phyloP scores from a whole-genome alignment of 2,113 vertebrate species.

The Pelmatolapia mariae region DNA sequence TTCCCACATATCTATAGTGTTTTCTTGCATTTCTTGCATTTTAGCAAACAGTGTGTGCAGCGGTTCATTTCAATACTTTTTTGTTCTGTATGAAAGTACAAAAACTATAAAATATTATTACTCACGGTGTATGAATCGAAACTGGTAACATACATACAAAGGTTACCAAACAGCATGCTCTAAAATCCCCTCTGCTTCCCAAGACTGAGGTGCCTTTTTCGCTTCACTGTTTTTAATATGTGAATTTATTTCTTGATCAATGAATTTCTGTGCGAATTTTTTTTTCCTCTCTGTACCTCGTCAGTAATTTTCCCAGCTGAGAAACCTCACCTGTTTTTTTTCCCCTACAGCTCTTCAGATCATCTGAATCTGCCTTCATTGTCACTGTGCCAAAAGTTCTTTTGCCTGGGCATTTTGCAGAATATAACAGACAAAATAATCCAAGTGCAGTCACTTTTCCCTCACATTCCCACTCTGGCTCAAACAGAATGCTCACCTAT shows the following conservation, averaged over 20 bases:
- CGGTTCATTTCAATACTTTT: background rate
- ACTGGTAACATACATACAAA: background rate
- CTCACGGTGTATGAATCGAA: background rate
- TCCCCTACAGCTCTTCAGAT: conserved; percentile 19
- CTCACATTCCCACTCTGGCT: conserved; percentile 4
- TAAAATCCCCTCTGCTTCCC: background rate
- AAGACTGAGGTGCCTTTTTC: background rate
- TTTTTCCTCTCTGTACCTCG: background rate
- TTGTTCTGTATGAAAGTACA: background rate
- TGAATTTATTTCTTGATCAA: background rate
- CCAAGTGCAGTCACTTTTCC: background rate
- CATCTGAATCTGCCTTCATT: background rate
- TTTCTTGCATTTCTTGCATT: background rate
- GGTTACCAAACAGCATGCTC: conserved; percentile 11
- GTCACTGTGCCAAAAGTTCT: conserved; percentile 29
- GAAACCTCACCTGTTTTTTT: conserved; percentile 34
- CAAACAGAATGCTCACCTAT: background rate
- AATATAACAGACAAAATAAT: background rate
- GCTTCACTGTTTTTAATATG: background rate
- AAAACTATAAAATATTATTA: background rate
- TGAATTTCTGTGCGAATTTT: background rate
- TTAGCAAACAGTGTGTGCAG: background rate
- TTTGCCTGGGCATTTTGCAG: background rate
- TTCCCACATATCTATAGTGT: background rate
- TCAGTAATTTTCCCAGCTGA: background rate